A percentile compares a stretch with the other conserved stretches of the same genome.
These are phyloP conservation scores for Dendrocincla fuliginosa DNA, from an alignment of 2,797 vertebrate genomes.

Conservation along the genomic window DNA sequence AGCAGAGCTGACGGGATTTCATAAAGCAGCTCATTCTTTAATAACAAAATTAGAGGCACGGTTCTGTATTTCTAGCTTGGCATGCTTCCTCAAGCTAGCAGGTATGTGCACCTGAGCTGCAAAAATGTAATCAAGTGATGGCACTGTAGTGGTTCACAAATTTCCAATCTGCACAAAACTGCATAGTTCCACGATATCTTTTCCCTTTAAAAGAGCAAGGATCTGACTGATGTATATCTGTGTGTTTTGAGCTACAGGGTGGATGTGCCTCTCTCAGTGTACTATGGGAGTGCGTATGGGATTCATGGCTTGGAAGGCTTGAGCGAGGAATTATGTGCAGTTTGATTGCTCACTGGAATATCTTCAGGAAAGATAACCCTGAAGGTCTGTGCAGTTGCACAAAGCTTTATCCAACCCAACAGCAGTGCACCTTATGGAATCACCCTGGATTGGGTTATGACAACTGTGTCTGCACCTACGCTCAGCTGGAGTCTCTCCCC, in stretches of 20 bases:
- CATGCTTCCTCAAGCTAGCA: neutral
- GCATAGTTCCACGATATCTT: neutral
- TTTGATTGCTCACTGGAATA: neutral
- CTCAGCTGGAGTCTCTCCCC: neutral
- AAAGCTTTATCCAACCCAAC: neutral
- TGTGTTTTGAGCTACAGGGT: neutral
- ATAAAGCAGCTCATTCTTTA: neutral
- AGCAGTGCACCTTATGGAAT: neutral
- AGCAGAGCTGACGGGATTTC: neutral
- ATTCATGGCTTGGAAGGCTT: neutral
- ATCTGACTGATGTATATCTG: neutral
- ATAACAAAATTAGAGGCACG: neutral
- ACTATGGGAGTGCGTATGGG: fast-evolving
- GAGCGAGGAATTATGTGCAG: neutral
- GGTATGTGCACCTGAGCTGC: neutral
- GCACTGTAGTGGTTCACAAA: neutral
- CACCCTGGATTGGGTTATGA: neutral
- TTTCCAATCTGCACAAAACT: neutral
- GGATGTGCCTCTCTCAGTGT: neutral
- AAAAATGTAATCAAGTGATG: neutral
- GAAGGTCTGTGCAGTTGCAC: neutral
- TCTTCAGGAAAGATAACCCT: neutral
- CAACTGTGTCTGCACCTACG: neutral
- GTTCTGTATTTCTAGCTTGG: neutral
- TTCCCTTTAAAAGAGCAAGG: neutral